A percentile compares a stretch with the other conserved stretches of the same genome.
Conservation (phyloP, 2,888 invertebrate genomes). For the Frankliniella fusca region DNA sequence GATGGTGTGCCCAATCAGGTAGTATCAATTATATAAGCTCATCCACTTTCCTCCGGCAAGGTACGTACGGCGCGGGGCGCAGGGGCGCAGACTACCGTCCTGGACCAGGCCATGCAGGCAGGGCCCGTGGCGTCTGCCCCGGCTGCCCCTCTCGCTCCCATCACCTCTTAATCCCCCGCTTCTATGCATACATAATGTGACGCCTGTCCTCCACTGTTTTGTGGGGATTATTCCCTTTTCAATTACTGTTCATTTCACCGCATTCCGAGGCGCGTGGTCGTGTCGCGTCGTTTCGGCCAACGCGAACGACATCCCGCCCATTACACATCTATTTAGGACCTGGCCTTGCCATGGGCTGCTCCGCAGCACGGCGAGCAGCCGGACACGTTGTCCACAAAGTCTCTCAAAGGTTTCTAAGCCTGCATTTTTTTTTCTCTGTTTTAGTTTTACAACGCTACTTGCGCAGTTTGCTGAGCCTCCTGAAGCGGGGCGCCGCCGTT, state of each 20-base stretch:
- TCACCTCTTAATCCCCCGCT: neutral
- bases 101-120: neutral
- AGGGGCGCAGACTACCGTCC: neutral
- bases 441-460: neutral
- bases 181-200: slow-evolving; percentile 25
- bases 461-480: neutral
- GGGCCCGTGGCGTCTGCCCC: too few species aligned
- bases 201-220: neutral
- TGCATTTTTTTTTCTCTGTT: too few species aligned
- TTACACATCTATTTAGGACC: too few species aligned
- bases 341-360: too few species aligned
- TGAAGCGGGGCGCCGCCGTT: neutral
- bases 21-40: slow-evolving; percentile 21
- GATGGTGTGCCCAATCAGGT: slow-evolving; percentile 11
- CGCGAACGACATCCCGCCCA: too few species aligned
- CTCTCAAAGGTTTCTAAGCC: too few species aligned
- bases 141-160: neutral
- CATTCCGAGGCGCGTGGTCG: neutral
- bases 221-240: slow-evolving; percentile 17
- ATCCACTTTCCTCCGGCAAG: neutral
- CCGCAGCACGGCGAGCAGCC: too few species aligned
- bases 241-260: neutral
- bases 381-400: too few species aligned
- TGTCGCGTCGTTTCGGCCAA: neutral
- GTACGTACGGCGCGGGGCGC: neutral